Evolutionary conservation across 2,888 invertebrate species (phyloP).

Genomic region (Arctia plantaginis): DNA sequence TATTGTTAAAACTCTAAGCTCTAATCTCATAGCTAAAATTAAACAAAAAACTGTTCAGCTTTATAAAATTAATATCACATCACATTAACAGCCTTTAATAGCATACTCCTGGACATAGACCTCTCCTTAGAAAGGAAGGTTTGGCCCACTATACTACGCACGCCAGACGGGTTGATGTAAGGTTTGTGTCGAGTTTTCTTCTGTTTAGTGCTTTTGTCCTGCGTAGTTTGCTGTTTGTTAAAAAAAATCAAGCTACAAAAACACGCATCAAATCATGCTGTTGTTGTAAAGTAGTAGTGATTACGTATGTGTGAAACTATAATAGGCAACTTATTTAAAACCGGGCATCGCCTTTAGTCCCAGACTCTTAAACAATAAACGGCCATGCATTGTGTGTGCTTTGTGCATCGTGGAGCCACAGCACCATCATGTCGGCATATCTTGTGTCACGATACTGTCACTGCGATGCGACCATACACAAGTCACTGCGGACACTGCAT

Average conservation of each 20-base stretch:
- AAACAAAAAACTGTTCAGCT: background rate
- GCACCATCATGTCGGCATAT: constrained; percentile 64
- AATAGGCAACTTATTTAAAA: constrained; percentile 71
- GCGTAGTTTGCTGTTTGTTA: too few relatives aligned
- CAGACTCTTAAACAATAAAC: constrained; percentile 78
- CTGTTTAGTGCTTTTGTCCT: too few relatives aligned
- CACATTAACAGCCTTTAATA: background rate
- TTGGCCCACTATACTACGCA: too few relatives aligned
- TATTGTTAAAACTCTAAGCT: background rate
- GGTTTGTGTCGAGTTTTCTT: too few relatives aligned
- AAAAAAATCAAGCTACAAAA: background rate
- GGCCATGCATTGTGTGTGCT: constrained; percentile 75
- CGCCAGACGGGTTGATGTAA: too few relatives aligned
- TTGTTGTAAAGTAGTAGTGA: constrained; percentile 24
- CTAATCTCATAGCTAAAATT: background rate
- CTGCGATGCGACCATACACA: constrained; percentile 43
- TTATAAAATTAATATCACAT: background rate
- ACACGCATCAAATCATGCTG: background rate
- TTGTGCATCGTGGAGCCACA: constrained; percentile 73
- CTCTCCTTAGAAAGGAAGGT: too few relatives aligned
- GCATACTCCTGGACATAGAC: too few relatives aligned
- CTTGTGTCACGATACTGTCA: constrained; percentile 66
- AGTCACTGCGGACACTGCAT: constrained; percentile 34
- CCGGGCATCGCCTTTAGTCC: constrained; percentile 68
- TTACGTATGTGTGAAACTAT: constrained; percentile 37